phyloP scores from a whole-genome alignment of 2,797 vertebrate genomes.

The Chaunax sp. region DNA sequence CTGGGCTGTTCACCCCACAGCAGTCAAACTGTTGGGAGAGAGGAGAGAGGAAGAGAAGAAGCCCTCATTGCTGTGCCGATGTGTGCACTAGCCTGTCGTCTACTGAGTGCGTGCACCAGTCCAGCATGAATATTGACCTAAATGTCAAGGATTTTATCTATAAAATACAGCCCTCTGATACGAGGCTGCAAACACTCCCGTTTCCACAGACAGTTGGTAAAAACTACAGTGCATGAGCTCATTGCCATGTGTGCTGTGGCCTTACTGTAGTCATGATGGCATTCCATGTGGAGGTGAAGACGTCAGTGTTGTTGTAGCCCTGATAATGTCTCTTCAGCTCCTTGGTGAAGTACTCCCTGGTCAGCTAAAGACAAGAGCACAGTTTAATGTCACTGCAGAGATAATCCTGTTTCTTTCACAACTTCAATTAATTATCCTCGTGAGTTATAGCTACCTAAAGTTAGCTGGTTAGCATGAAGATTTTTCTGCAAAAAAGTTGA shows the following conservation, averaged over 20 bases:
- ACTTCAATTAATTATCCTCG: neutral
- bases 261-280: conserved; percentile 97
- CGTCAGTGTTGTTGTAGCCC: conserved; percentile 90
- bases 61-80: conserved; percentile 48
- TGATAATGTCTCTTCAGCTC: conserved; percentile 93
- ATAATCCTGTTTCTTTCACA: neutral
- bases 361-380: conserved; percentile 82
- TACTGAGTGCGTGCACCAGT: conserved; percentile 40
- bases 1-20: conserved; percentile 95
- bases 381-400: conserved; percentile 19
- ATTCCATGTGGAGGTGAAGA: conserved; percentile 96
- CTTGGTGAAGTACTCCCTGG: conserved; percentile 94
- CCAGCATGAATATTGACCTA: conserved; percentile 74
- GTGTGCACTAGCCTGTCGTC: conserved; percentile 62
- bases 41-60: conserved; percentile 37
- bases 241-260: conserved; percentile 45
- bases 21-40: conserved; percentile 89
- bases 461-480: no score
- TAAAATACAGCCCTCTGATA: conserved; percentile 53
- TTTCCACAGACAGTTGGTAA: conserved; percentile 33
- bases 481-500: no score
- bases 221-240: conserved; percentile 36
- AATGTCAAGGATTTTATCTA: conserved; percentile 65
- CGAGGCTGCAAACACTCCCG: conserved; percentile 24
- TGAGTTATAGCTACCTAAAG: no score